phyloP scores from a whole-genome alignment of 37 sponge, comb jelly and placozoan genomes.

The Spongilla lacustris region DNA sequence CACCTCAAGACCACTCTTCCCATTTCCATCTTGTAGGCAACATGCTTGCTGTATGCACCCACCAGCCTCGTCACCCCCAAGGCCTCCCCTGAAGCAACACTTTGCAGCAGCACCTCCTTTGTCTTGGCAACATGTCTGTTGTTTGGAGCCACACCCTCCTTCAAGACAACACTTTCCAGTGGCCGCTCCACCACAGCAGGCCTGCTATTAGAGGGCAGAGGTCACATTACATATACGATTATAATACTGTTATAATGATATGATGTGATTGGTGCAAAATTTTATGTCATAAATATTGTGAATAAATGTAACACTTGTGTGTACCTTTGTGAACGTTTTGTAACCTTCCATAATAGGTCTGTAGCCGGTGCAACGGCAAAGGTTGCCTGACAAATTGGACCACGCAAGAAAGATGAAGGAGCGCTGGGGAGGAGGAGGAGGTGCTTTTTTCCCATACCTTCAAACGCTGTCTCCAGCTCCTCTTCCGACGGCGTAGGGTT shows the following conservation, averaged over 20 bases:
- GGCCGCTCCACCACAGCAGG: slow-evolving; percentile 45
- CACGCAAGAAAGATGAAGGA: not conserved
- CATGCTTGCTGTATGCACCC: too few relatives aligned
- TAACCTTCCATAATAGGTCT: slow-evolving; percentile 85
- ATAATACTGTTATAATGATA: too few relatives aligned
- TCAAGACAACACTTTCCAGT: slow-evolving; percentile 15
- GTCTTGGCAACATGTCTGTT: too few relatives aligned
- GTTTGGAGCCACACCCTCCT: not conserved
- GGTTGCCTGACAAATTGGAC: slow-evolving; percentile 56
- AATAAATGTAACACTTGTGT: too few relatives aligned
- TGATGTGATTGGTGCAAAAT: too few relatives aligned
- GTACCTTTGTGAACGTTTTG: slow-evolving; percentile 78
- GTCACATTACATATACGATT: too few relatives aligned
- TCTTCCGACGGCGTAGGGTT: slow-evolving; percentile 69
- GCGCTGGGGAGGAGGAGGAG: not conserved
- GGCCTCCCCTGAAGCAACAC: too few relatives aligned
- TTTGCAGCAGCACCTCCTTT: too few relatives aligned
- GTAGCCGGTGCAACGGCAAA: slow-evolving; percentile 93
- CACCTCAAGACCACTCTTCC: too few relatives aligned
- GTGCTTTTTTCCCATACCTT: slow-evolving; percentile 29
- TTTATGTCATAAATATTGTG: too few relatives aligned
- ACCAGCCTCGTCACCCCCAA: too few relatives aligned
- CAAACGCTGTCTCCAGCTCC: slow-evolving; percentile 83
- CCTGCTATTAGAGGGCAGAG: slow-evolving; percentile 16
- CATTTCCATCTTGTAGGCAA: too few relatives aligned